A percentile compares a stretch with the other conserved stretches of the same genome.
Conservation (phyloP, 2,113 vertebrate species). For the Osmerus eperlanus region DNA sequence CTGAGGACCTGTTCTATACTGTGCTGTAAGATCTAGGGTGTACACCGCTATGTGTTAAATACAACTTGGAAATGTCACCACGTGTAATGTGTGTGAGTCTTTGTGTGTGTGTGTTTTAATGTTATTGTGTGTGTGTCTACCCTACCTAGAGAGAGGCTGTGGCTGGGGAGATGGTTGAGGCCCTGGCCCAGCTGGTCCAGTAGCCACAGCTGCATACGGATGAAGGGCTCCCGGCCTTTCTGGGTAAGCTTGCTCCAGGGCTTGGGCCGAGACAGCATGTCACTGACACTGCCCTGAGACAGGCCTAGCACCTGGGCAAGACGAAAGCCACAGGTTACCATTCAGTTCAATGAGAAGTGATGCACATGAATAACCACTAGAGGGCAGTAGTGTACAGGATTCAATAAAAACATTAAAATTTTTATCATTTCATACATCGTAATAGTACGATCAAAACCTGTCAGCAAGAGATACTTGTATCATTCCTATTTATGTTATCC, state of each 20-base stretch:
- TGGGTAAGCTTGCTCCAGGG: slow-evolving; percentile 98
- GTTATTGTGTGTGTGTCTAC: not conserved
- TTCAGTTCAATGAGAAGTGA: not conserved
- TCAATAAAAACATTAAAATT: not conserved
- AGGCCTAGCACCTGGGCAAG: slow-evolving; percentile 85
- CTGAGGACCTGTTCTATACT: not conserved
- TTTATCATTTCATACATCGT: too few relatives aligned
- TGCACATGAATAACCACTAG: slow-evolving; percentile 55
- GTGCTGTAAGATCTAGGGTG: not conserved
- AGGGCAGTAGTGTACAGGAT: slow-evolving; percentile 51
- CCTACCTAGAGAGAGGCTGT: slow-evolving; percentile 79
- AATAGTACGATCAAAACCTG: too few relatives aligned
- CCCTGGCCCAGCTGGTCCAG: slow-evolving; percentile 90
- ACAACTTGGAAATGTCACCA: not conserved
- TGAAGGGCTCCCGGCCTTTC: slow-evolving; percentile 97
- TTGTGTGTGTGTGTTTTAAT: not conserved
- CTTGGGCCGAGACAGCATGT: slow-evolving; percentile 97
- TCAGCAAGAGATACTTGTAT: not conserved
- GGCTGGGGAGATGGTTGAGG: slow-evolving; percentile 74
- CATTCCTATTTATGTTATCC: not conserved
- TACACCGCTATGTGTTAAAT: not conserved
- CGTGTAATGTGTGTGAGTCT: not conserved
- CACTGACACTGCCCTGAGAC: slow-evolving; percentile 97
- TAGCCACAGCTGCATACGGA: slow-evolving; percentile 98
- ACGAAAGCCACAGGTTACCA: not conserved